Evolutionary conservation across 2,113 vertebrate genomes (phyloP).

Genomic region (Phalacrocorax aristotelis): DNA sequence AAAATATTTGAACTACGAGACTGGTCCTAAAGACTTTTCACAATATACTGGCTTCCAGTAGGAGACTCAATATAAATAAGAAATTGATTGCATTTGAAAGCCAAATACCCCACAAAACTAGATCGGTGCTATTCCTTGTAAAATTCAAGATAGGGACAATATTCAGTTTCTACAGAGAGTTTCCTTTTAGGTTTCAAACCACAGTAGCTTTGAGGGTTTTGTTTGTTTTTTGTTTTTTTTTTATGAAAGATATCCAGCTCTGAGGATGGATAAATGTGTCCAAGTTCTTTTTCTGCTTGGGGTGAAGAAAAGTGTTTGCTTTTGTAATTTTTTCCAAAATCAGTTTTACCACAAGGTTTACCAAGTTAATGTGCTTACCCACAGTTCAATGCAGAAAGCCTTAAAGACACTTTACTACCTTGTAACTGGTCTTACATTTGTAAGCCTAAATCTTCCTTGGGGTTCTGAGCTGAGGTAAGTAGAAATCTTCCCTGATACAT

Average conservation of each 20-base stretch:
- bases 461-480: background rate
- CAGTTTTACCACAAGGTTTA: background rate
- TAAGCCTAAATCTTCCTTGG: background rate
- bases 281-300: background rate
- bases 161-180: background rate
- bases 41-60: background rate
- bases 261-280: background rate
- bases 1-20: background rate
- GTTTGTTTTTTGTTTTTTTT: background rate
- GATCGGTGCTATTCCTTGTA: background rate
- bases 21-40: background rate
- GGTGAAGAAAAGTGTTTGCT: background rate
- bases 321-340: background rate
- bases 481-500: background rate
- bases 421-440: background rate
- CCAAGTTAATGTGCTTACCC: background rate
- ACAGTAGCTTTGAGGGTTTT: background rate
- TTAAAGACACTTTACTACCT: background rate
- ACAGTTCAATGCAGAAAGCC: background rate
- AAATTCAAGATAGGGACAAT: background rate
- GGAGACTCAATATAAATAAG: background rate
- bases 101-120: background rate
- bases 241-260: background rate
- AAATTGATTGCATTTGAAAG: background rate
- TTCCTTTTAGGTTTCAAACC: background rate